Evolutionary conservation across 2,113 vertebrate genomes (phyloP), one percentile per base, ranked within the genome.

Genomic region (Synchiropus splendidus): DNA sequence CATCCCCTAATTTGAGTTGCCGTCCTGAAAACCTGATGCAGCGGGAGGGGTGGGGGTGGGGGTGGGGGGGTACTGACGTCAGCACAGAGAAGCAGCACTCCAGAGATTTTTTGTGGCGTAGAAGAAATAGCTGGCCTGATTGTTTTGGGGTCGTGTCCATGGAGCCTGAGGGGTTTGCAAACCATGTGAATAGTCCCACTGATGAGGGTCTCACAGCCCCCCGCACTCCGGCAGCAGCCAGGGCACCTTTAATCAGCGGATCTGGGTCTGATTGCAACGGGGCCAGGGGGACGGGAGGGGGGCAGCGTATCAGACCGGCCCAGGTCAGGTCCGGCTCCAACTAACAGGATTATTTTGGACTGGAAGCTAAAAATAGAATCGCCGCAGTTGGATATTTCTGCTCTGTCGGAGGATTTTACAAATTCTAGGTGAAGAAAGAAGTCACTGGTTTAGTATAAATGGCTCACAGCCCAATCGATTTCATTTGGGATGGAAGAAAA

Each of bases 111-210:
- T 62, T 58, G 36, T 42, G 2, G 11, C 2, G 42, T 57, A 52
- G 54, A 68, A 62, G 48, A 74, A 82, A 72, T 72, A 70, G 60
- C 43, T 8, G 57, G 52, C 67, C 74, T 75, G 58, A 72, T 74
- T 78, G 70, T 78, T 78, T 75, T 67, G 70, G 43, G 76, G 61
- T 64, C 6, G 12, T 56, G 45, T 61, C 38, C 2, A 14, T 41
- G 37, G 51, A 47, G 47, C 61, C 60, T 18, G 32, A 54, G 31
- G 45, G 64, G 46, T 67, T 58, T 63, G 68, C 55, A 67, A 68
- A 72, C 45, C 54, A 48, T 50, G 61, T 59, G 63, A 67, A 65
- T 60, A 32, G 39, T 48, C 42, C 45, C 12, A 1, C 52, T 69
- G 70, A 70, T 75, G 61, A 72, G 57, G 45, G 56, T 14, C 40